These are phyloP conservation scores for Rattus norvegicus DNA, from an alignment of 2,113 vertebrate species.

Conservation along the genomic window GRCr8 NC_086026.1:8327001-8327500, in stretches of 20 bases:
- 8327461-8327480: too few species aligned
- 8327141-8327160: not conserved
- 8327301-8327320: not conserved
- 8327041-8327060: not conserved
- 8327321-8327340: not conserved
- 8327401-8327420: not conserved
- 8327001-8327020: not conserved
- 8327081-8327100: not conserved
- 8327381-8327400: not conserved
- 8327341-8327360: not conserved
- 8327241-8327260: accelerated
- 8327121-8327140: not conserved
- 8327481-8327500: too few species aligned
- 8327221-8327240: not conserved
- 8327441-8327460: not conserved
- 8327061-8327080: not conserved
- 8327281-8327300: not conserved
- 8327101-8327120: not conserved
- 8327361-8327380: not conserved
- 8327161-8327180: not conserved
- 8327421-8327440: not conserved
- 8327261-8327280: not conserved
- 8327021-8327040: not conserved
- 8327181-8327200: too few species aligned
- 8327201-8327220: not conserved